Conservation (phyloP, 2,113 vertebrate species). For the Mus pahari region DNA sequence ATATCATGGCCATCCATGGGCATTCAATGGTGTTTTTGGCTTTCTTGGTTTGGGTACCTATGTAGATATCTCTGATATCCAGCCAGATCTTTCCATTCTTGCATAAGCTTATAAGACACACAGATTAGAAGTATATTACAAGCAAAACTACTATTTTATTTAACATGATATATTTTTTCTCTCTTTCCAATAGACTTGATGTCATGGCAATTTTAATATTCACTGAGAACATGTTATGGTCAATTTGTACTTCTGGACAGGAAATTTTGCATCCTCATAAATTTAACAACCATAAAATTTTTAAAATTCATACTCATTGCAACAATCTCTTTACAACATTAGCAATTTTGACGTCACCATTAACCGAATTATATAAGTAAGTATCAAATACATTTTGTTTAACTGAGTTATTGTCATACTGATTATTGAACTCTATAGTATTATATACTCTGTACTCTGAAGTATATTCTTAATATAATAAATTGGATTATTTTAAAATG, state of each 20-base stretch:
- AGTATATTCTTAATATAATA: not conserved
- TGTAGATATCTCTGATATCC: not conserved
- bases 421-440: constrained; percentile 21
- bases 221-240: constrained; percentile 94
- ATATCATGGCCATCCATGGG: not conserved
- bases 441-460: not conserved
- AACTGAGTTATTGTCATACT: constrained; percentile 6
- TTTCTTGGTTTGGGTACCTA: not conserved
- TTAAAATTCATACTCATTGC: constrained; percentile 92
- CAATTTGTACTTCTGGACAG: constrained; percentile 89
- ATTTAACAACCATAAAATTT: constrained; percentile 86
- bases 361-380: constrained; percentile 91
- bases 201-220: constrained; percentile 92
- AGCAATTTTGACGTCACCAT: constrained; percentile 90
- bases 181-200: constrained; percentile 89
- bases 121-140: not conserved
- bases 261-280: constrained; percentile 86
- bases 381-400: constrained; percentile 79
- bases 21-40: not conserved
- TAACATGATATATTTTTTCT: constrained; percentile 69
- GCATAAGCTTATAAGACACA: not conserved
- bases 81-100: constrained; percentile 3
- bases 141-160: not conserved
- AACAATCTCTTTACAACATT: constrained; percentile 92
- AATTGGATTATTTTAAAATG: constrained; percentile 13